Evolutionary conservation across 2,888 invertebrate species (phyloP).

Genomic region (Rotaria sp.): DNA sequence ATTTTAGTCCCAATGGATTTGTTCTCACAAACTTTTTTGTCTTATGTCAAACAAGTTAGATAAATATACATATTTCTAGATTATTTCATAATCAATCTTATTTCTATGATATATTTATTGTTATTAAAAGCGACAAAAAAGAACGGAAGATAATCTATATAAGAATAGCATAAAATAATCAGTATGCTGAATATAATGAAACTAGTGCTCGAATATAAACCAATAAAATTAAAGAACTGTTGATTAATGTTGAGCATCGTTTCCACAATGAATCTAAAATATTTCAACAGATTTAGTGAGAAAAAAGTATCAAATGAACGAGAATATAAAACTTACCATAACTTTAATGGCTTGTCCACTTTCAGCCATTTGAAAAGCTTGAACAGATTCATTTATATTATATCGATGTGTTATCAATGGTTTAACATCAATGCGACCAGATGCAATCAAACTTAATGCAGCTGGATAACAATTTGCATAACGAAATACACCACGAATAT

Average conservation of each 20-base stretch:
- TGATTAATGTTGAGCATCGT: background rate
- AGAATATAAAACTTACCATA: conserved; percentile 57
- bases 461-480: conserved; percentile 61
- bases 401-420: conserved; percentile 50
- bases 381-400: conserved; percentile 34
- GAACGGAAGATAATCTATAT: background rate
- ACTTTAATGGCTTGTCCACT: conserved; percentile 73
- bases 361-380: conserved; percentile 56
- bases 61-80: too few species aligned
- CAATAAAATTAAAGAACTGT: background rate
- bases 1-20: too few species aligned
- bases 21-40: too few species aligned
- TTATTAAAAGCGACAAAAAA: background rate
- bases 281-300: background rate
- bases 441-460: conserved; percentile 49
- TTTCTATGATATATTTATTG: background rate
- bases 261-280: conserved; percentile 3
- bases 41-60: too few species aligned
- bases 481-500: conserved; percentile 83
- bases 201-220: background rate
- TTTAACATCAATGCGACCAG: conserved; percentile 49
- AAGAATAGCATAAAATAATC: background rate
- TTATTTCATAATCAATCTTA: background rate
- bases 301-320: background rate
- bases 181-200: background rate